Evolutionary conservation across 1,140 invertebrate genomes (phyloP), one percentile per base, ranked within the genome.

Genomic region (Drosophila albomicans): DNA sequence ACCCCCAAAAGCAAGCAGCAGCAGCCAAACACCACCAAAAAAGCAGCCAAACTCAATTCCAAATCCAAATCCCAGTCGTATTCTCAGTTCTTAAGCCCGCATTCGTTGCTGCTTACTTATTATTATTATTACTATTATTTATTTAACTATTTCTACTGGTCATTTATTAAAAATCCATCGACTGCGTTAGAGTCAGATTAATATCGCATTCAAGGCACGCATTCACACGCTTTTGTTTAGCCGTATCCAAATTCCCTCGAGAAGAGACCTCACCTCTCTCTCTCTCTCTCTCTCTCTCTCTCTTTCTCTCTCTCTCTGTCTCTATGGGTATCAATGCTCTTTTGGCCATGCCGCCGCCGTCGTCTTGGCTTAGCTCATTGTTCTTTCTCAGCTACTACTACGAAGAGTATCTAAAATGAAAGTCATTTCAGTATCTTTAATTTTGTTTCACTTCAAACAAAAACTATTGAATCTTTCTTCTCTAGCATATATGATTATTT

Each of bases 341-440:
- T 56, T 56, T 35, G 30, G 32, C 30, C 52, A 56, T 56, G 52
- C 52, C 52, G 52, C 52, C 32, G 30, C 35, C 20, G 20, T 4
- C 20, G 20, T 25, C 20, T 25, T 25, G 20, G 20, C 11, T 16
- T 48, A 16, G 30, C 32, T 77, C 62, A 78, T 87, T 84, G 80
- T 82, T 73, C 35, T 61, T 28, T 56, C 20, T 38, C 58, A 43
- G 41, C n/a, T 43, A 43, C 41, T 43, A 43, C 41, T n/a, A 13
- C n/a, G 32, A 25, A 25, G 20, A 56, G 57, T 62, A 32, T 81
- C 81, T 78, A 91, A 89, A 91, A 79, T 91, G 88, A 91, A 91
- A 91, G 88, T 91, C 88, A 91, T 91, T 91, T 88, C 80, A 68
- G 79, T 80, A 73, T 78, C 81, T 80, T 82, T 77, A 85, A 88